A percentile compares a stretch with the other conserved stretches of the same genome.
Conservation (phyloP, 2,888 invertebrate species). For the Noctua janthe region DNA sequence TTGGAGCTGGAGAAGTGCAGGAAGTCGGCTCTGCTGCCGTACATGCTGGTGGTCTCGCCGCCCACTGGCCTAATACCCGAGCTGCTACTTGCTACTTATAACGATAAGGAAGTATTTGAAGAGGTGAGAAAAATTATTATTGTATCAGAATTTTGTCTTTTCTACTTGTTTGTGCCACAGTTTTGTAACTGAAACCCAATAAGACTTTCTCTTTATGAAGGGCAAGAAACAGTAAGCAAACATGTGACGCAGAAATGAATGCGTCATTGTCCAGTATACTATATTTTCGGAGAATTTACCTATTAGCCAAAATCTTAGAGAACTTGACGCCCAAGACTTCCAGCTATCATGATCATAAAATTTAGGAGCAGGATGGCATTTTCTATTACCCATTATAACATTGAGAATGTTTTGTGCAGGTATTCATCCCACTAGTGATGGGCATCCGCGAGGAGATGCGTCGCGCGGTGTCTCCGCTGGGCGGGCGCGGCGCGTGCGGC, state of each 20-base stretch:
- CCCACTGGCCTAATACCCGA: slow-evolving; percentile 94
- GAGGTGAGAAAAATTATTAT: slow-evolving; percentile 76
- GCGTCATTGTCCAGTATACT: not conserved
- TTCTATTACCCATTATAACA: not conserved
- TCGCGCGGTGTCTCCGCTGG: slow-evolving; percentile 92
- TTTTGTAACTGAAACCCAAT: not conserved
- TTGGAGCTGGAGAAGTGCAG: slow-evolving; percentile 88
- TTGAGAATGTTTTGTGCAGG: slow-evolving; percentile 72
- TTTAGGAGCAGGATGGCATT: not conserved
- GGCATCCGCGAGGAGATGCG: slow-evolving; percentile 91
- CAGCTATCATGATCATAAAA: not conserved
- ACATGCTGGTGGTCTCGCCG: slow-evolving; percentile 92
- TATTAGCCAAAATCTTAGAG: not conserved
- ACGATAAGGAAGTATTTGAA: slow-evolving; percentile 90
- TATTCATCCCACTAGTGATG: slow-evolving; percentile 84
- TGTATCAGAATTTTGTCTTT: not conserved
- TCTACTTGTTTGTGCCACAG: not conserved
- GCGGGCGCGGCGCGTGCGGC: slow-evolving; percentile 92
- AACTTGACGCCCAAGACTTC: not conserved
- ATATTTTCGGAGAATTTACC: not conserved
- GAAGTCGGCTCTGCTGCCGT: slow-evolving; percentile 92
- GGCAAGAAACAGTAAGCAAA: not conserved
- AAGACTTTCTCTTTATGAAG: not conserved
- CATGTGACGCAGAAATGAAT: not conserved
- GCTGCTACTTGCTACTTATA: slow-evolving; percentile 91